A percentile compares a stretch with the other conserved stretches of the same genome.
Evolutionary conservation across 92 coral and sea anemone genomes (phyloP).

Genomic region (Epizoanthus stellaris): DNA sequence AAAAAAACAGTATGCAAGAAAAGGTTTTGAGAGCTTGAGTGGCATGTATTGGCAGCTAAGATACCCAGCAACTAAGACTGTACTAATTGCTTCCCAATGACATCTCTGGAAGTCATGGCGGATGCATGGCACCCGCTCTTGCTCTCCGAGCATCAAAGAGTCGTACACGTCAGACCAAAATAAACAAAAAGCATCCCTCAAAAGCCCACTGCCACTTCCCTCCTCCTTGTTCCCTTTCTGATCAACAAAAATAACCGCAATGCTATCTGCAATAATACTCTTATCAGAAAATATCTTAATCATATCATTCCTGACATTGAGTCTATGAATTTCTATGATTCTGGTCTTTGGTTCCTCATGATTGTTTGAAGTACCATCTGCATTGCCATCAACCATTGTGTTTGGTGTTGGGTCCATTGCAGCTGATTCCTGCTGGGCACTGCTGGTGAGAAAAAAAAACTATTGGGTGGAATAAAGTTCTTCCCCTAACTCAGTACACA

Average conservation of each 20-base stretch:
- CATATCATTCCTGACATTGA: constrained; percentile 37
- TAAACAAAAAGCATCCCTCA: constrained; percentile 20
- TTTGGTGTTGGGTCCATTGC: too few relatives aligned
- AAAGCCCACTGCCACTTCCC: constrained; percentile 37
- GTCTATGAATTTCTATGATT: constrained; percentile 20
- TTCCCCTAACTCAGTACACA: too few relatives aligned
- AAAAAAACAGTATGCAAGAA: constrained; percentile 38
- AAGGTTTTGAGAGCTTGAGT: constrained; percentile 34
- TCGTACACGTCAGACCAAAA: constrained; percentile 43
- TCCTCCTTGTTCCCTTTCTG: constrained; percentile 27
- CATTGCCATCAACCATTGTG: too few relatives aligned
- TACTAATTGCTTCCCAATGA: constrained; percentile 50
- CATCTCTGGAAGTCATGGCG: constrained; percentile 54
- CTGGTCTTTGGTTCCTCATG: too few relatives aligned
- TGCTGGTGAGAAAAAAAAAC: too few relatives aligned
- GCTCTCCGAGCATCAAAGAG: constrained; percentile 40
- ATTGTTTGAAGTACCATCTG: too few relatives aligned
- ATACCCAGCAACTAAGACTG: constrained; percentile 49
- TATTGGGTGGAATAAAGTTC: too few relatives aligned
- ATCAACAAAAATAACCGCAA: constrained; percentile 12
- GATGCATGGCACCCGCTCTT: constrained; percentile 39
- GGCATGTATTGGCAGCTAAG: constrained; percentile 47
- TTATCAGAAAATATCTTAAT: constrained; percentile 18
- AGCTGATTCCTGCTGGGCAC: too few relatives aligned
- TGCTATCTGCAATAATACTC: constrained; percentile 12